These are phyloP conservation scores for Meliscaeva auricollis DNA, from an alignment of 2,888 invertebrate genomes.

Conservation along the genomic window DNA sequence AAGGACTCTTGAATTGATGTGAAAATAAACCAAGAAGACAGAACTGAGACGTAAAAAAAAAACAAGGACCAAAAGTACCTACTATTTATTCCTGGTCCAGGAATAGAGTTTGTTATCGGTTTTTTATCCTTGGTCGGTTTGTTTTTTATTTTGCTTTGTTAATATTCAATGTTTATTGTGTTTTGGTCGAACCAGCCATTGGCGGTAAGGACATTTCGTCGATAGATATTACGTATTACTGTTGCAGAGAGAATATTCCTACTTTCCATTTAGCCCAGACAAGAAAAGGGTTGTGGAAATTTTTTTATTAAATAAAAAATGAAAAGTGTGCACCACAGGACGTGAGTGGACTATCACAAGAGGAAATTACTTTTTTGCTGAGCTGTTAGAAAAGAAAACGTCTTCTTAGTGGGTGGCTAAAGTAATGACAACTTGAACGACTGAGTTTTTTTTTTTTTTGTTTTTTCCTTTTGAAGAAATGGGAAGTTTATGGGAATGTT, in stretches of 20 bases:
- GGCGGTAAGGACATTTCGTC: constrained; percentile 18
- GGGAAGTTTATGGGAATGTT: neutral
- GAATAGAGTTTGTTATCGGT: constrained; percentile 17
- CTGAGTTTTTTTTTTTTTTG: neutral
- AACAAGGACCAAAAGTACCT: neutral
- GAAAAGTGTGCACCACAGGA: constrained; percentile 74
- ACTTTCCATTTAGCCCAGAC: neutral
- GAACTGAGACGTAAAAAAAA: neutral
- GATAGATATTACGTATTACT: constrained; percentile 30
- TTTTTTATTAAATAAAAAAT: constrained; percentile 76
- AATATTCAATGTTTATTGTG: constrained; percentile 63
- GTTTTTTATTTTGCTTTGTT: constrained; percentile 15
- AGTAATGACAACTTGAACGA: neutral
- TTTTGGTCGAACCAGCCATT: constrained; percentile 1
- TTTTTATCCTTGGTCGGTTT: constrained; percentile 18
- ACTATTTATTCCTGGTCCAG: neutral
- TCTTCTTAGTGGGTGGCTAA: constrained; percentile 3
- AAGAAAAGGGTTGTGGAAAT: constrained; percentile 56
- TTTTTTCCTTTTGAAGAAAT: neutral
- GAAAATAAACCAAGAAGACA: constrained; percentile 43
- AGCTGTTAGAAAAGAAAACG: neutral
- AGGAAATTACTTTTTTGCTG: constrained; percentile 47
- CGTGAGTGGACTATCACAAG: constrained; percentile 74
- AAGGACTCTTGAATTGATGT: constrained; percentile 61
- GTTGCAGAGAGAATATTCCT: neutral